These are phyloP conservation scores for Cydia strobilella DNA, from an alignment of 1,140 invertebrate species.

Conservation along the genomic window DNA sequence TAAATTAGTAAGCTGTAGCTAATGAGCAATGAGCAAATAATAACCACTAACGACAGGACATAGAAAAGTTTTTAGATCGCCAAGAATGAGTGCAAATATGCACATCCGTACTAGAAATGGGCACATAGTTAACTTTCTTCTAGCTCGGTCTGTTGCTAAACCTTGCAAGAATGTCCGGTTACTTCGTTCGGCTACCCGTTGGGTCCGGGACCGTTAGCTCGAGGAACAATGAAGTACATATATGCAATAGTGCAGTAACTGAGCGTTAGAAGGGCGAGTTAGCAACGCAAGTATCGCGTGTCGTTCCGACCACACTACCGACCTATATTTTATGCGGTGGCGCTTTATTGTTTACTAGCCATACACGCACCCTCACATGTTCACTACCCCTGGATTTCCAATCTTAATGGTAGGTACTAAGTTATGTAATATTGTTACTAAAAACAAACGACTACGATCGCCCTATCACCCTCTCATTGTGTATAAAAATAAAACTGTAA, in stretches of 20 bases:
- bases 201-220: conserved; percentile 41
- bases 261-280: conserved; percentile 52
- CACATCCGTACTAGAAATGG: conserved; percentile 9
- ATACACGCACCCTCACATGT: conserved; percentile 60
- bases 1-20: not conserved
- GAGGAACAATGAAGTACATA: conserved; percentile 41
- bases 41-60: not conserved
- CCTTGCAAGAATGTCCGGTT: conserved; percentile 17
- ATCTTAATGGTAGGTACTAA: not conserved
- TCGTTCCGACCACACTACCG: conserved; percentile 64
- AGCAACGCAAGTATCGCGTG: conserved; percentile 61
- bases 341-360: conserved; percentile 70
- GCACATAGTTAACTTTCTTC: conserved; percentile 20
- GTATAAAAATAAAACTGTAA: conserved; percentile 3
- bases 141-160: conserved; percentile 23
- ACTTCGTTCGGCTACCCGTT: not conserved
- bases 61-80: conserved; percentile 4
- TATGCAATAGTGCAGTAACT: conserved; percentile 45
- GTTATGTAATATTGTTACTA: conserved; percentile 12
- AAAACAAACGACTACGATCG: not conserved
- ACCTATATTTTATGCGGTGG: conserved; percentile 77
- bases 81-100: conserved; percentile 8
- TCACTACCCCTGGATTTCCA: conserved; percentile 38
- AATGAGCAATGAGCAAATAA: not conserved
- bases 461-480: not conserved